Base-by-base conservation (phyloP, 2,113 vertebrate species). In the Pogonocichla stellata region DNA sequence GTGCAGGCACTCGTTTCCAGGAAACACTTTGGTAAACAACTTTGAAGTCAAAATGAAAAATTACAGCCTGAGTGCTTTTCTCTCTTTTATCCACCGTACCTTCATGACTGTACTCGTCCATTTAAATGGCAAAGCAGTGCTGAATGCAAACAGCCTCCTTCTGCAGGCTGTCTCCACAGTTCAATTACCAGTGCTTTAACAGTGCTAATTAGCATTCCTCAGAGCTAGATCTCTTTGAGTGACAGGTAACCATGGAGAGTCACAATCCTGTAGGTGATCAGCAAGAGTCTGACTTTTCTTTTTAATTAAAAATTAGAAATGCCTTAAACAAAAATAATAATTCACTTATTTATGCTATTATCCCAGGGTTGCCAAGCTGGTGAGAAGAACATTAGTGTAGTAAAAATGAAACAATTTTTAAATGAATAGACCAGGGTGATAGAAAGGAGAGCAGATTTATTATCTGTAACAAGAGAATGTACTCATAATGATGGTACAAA, bases 241-340 rank as follows among this genome's bases (percentile, higher is more conserved):
- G 98, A 97, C 97, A 97, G 95, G 98, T 98, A 98, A 98, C 98
- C 98, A 98, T 98, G 98, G 97, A 98, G 98, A 98, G 97, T 58
- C 97, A 94, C 96, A 95, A 96, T 97, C 96, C 96, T 96, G 96
- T 90, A 96, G 97, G 95, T 97, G 96, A 97, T 97, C 95, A 95
- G 96, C 96, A 82, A 96, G 97, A 96, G 90, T 92, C 95, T 95
- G 92, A 91, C 95, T 97, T 96, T 90, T 96, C 96, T 96, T 96
- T 97, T 97, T 98, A 97, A 98, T 98, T 97, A 98, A 97, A 98
- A 96, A 97, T 96, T 95, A 97, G 97, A 97, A 98, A 97, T 95
- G 96, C 93, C 93, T 97, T 96, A 97, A 96, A 97, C 96, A 97
- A 95, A 96, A 97, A 95, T 96, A 95, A 74, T 94, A 96, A 74